phyloP scores from a whole-genome alignment of 1,140 invertebrate species.

The Anoplophora glabripennis region DNA sequence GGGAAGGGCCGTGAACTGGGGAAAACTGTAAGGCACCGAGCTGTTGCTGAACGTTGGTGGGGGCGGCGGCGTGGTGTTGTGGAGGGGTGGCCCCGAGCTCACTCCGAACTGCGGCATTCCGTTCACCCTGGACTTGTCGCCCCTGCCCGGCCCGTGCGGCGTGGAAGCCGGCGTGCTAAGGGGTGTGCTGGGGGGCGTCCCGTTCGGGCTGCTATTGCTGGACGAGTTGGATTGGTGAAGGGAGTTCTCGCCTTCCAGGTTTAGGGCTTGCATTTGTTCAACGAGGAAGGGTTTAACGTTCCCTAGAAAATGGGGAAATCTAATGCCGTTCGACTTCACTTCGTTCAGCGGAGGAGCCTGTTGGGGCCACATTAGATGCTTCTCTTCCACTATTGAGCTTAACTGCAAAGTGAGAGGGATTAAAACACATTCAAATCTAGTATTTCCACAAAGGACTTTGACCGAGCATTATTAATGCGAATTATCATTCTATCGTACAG shows the following conservation, averaged over 20 bases:
- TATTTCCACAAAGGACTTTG: background rate
- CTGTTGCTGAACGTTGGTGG: conserved; percentile 45
- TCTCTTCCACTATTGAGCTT: conserved; percentile 13
- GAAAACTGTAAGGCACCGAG: conserved; percentile 49
- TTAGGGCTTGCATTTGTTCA: conserved; percentile 51
- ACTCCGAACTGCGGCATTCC: conserved; percentile 47
- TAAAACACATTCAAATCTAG: background rate
- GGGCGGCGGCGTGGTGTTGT: conserved; percentile 30
- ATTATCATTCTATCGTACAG: no score
- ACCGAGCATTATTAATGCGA: no score
- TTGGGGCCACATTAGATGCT: conserved; percentile 6
- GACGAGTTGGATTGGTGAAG: conserved; percentile 59
- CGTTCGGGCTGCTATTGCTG: conserved; percentile 57
- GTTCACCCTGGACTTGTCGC: conserved; percentile 48
- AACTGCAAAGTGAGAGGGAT: background rate
- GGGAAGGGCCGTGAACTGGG: conserved; percentile 45
- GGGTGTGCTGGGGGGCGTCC: conserved; percentile 61
- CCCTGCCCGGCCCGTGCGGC: conserved; percentile 43
- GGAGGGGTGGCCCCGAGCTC: conserved; percentile 32
- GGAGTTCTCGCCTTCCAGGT: conserved; percentile 51
- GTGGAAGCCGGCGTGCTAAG: conserved; percentile 50
- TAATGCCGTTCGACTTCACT: conserved; percentile 48
- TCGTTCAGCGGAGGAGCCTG: conserved; percentile 24
- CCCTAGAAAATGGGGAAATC: conserved; percentile 14
- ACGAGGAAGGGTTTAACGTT: conserved; percentile 46